phyloP scores from a whole-genome alignment of 37 sponge, comb jelly and placozoan genomes.

The Cladorhizidae sp. region DNA sequence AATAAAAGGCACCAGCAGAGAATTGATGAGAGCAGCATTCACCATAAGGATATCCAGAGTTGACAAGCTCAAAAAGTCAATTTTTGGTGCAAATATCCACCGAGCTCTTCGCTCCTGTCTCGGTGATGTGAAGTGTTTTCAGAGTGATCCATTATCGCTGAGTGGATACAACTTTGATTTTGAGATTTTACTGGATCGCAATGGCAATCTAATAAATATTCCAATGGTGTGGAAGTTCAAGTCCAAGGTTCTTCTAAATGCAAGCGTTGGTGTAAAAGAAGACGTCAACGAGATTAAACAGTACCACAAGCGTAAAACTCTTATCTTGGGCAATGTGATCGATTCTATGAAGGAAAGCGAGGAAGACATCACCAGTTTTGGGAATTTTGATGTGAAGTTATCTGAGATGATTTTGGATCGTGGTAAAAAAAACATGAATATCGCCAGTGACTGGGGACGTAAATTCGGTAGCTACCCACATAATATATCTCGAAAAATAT shows the following conservation, averaged over 20 bases:
- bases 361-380: background rate
- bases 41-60: background rate
- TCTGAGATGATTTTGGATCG: background rate
- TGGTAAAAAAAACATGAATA: background rate
- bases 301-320: background rate
- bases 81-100: background rate
- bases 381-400: background rate
- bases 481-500: background rate
- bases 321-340: background rate
- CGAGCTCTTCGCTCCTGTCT: background rate
- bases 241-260: background rate
- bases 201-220: background rate
- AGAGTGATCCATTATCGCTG: background rate
- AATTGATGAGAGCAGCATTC: background rate
- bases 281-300: background rate
- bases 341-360: background rate
- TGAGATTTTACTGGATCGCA: background rate
- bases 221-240: background rate
- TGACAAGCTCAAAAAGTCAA: background rate
- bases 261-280: background rate
- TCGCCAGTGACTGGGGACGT: constrained; percentile 1
- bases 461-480: background rate
- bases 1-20: background rate
- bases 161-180: background rate
- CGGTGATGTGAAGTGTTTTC: background rate